phyloP scores from a whole-genome alignment of 2,113 vertebrate genomes.

The Anarhynchus alexandrinus region DNA sequence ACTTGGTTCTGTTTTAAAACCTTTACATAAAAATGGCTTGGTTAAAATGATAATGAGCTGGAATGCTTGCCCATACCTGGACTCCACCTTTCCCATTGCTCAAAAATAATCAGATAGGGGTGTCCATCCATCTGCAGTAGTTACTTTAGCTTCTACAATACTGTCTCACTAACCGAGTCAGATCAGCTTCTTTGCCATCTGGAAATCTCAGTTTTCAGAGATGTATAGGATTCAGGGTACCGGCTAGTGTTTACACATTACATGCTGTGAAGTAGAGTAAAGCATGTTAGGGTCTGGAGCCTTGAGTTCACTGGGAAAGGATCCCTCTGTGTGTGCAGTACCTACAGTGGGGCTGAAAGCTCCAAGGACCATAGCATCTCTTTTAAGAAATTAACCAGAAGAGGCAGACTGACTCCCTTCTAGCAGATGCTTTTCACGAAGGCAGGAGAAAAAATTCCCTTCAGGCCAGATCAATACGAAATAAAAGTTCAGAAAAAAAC shows the following conservation, averaged over 20 bases:
- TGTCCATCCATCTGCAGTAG: background rate
- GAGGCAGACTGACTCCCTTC: background rate
- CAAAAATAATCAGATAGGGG: background rate
- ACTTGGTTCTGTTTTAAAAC: conserved; percentile 39
- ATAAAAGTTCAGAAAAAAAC: background rate
- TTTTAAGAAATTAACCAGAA: background rate
- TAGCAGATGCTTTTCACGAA: background rate
- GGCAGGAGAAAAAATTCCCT: background rate
- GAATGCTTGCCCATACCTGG: background rate
- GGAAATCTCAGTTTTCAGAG: background rate
- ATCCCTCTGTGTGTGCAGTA: background rate
- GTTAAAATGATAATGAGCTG: conserved; percentile 24
- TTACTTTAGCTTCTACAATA: background rate
- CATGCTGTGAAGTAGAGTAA: background rate
- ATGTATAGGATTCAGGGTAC: background rate
- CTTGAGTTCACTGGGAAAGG: background rate
- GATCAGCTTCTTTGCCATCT: background rate
- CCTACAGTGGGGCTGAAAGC: background rate
- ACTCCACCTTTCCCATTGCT: background rate
- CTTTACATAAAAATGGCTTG: conserved; percentile 25
- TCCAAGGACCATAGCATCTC: background rate
- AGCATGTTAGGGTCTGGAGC: background rate
- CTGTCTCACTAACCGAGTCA: background rate
- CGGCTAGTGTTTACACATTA: background rate
- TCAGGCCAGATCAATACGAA: background rate